Percentiles rank a stretch among this genome's conserved stretches.
phyloP scores from a whole-genome alignment of 2,888 invertebrate genomes.

The Phragmatobia fuliginosa region DNA sequence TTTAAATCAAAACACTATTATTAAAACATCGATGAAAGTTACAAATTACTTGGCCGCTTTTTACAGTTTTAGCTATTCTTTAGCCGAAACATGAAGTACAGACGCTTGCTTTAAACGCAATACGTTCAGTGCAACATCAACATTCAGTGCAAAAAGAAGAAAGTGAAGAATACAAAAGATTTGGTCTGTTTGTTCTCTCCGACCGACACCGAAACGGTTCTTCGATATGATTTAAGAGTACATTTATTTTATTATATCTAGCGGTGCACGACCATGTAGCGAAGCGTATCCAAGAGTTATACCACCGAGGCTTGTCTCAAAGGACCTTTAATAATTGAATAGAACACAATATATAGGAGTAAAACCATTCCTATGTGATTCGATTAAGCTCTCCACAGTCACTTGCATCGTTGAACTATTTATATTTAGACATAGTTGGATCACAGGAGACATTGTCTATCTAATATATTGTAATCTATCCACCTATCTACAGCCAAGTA shows the following conservation, averaged over 20 bases:
- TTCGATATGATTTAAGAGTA: background rate
- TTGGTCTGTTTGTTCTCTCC: background rate
- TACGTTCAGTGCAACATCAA: background rate
- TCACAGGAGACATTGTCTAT: background rate
- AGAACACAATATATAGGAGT: background rate
- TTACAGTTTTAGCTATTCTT: too few species aligned
- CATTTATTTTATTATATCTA: background rate
- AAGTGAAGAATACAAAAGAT: background rate
- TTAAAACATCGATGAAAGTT: too few species aligned
- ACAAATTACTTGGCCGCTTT: too few species aligned
- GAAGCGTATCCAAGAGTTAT: background rate
- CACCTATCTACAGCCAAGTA: background rate
- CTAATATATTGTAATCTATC: too few species aligned
- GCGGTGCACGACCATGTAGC: background rate
- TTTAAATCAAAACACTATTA: too few species aligned
- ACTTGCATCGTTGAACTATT: background rate
- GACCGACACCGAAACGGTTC: background rate
- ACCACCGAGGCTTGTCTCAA: background rate
- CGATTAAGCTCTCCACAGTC: background rate
- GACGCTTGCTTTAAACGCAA: background rate
- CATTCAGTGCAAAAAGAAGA: background rate
- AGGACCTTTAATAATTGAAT: too few species aligned
- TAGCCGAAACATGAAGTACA: too few species aligned
- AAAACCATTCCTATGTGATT: background rate
- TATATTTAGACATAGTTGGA: background rate